Percentiles rank a stretch among this genome's conserved stretches.
phyloP scores from a whole-genome alignment of 1,140 invertebrate species.

The Odontomachus brunneus region DNA sequence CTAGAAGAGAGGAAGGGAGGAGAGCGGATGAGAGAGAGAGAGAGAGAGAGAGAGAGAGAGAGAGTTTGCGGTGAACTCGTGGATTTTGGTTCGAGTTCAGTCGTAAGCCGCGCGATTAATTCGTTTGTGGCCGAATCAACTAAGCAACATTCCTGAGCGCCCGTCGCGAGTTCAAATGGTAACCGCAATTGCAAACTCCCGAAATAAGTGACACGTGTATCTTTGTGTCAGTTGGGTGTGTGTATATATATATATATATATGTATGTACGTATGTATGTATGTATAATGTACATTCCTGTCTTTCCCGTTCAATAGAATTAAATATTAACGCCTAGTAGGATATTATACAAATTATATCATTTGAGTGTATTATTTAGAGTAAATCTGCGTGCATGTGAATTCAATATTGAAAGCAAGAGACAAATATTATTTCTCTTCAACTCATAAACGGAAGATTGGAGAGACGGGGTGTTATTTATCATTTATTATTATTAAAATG shows the following conservation, averaged over 20 bases:
- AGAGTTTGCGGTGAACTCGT: conserved; percentile 30
- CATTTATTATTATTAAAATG: too few species aligned
- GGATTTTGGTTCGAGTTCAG: conserved; percentile 33
- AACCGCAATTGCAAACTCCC: background rate
- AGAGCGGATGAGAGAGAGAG: background rate
- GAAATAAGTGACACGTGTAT: background rate
- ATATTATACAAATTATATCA: too few species aligned
- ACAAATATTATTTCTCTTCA: too few species aligned
- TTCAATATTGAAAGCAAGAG: too few species aligned
- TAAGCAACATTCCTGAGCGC: conserved; percentile 17
- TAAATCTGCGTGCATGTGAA: too few species aligned
- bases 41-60: background rate
- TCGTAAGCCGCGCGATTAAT: conserved; percentile 7
- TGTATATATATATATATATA: too few species aligned
- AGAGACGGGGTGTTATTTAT: too few species aligned
- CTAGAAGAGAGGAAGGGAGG: background rate
- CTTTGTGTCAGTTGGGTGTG: too few species aligned
- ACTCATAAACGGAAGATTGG: too few species aligned
- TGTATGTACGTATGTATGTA: too few species aligned
- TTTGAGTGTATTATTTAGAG: too few species aligned
- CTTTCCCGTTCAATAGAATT: background rate
- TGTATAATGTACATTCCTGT: background rate
- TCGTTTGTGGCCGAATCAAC: conserved; percentile 39
- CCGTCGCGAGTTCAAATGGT: background rate
- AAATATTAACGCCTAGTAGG: background rate